Evolutionary conservation across 2,797 vertebrate genomes (phyloP), one percentile per base, ranked within the genome.

Genomic region (Microtus californicus): DNA sequence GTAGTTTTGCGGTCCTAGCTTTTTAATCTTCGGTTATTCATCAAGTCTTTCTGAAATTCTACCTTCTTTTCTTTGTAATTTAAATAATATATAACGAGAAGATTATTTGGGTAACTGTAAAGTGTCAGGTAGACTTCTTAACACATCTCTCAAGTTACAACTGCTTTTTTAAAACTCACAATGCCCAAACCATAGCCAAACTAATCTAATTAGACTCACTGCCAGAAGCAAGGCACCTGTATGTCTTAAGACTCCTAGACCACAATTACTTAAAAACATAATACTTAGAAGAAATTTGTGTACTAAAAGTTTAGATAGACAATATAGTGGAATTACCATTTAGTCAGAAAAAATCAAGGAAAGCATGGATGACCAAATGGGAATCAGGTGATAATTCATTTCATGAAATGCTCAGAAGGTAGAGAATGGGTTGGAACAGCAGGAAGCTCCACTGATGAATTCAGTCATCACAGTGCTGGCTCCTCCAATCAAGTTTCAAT

Each of bases 21-120:
- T 4, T 6, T 27, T 61, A 34, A 85, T 67, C 5, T 59, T 54
- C 48, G 40, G 29, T 10, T 48, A 74, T 12, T 71, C 13, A 48
- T 34, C 74, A 43, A 51, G 5, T 2, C 27, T 88, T 92, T 83
- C 13, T 77, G 34, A 92, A 77, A 88, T 37, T 43, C 9, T n/a
- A 65, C 65, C 86, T 88, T 6, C 5, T 86, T 69, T 89, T 21
- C 63, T 83, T 13, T 83, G 29, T 5, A 83, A 74, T 29, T 6
- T 27, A 51, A 40, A 12, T 74, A 83, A 34, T 51, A 96, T 29
- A 21, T 78, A 65, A 14, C 11, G 77, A 77, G 23, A 77, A 86
- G 7, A 31, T 0, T 71, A 89, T 71, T 79, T 91, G 87, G 74
- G 76, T 83, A 29, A 95, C 87, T 92, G 10, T 2, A 23, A 83